Evolutionary conservation across 1,140 invertebrate genomes (phyloP), one percentile per base, ranked within the genome.

Genomic region (Hestina assimilis): DNA sequence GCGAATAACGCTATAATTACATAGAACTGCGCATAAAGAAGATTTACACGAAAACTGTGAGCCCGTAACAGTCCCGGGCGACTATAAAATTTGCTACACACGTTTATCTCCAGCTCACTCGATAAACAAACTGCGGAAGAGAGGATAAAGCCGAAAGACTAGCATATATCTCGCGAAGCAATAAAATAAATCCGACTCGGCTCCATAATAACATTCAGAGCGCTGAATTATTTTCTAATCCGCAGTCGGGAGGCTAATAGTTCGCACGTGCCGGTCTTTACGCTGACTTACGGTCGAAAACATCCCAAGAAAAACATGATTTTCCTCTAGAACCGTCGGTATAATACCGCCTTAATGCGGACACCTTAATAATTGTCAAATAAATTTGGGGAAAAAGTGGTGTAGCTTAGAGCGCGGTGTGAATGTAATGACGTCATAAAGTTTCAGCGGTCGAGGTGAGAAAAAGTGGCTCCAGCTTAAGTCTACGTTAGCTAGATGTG

Each of bases 351-450:
- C 75, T 78, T 84, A 87, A 85, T 85, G 75, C 80, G 78, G 77
- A 82, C 81, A 83, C 81, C 76, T 86, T 83, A 82, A 86, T 88
- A 86, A 88, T 86, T 86, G 83, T 86, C 83, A 83, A 86, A 88
- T 88, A 88, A 88, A 88, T 88, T 86, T 61, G 63, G 66, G 43
- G 78, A 83, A 83, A 83, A 85, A 81, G 68, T 72, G 75, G 72
- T 76, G 68, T 65, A 79, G 69, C 69, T 73, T 69, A 69, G 53
- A 70, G 54, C 48, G 48, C 59, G 70, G 60, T 66, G 71, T 59
- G 69, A 71, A 72, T 63, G 75, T 84, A 83, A 87, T 77, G 81
- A 83, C 74, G 75, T 79, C 76, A 79, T 87, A 87, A 87, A 81
- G 68, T 73, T 50, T 38, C 55, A 51, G 60, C 60, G 66, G 52